Evolutionary conservation across 2,797 vertebrate species (phyloP).

Genomic region (Cirrhinus molitorella): DNA sequence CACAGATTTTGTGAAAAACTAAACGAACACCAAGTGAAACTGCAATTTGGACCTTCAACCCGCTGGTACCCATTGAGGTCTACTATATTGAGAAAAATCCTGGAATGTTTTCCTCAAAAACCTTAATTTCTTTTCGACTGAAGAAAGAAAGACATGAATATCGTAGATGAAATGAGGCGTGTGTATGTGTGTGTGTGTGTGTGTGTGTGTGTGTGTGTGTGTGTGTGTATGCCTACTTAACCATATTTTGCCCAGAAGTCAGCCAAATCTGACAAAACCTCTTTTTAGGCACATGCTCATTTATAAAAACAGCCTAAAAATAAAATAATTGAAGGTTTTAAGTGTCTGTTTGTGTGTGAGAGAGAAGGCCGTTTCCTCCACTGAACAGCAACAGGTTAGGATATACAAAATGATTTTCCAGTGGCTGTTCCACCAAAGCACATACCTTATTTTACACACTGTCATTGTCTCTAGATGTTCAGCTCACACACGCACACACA

Average conservation of each 20-base stretch:
- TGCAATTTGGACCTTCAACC: too few relatives aligned
- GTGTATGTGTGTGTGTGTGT: neutral
- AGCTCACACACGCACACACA: conserved; percentile 8
- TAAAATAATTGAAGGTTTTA: neutral
- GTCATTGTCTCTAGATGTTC: neutral
- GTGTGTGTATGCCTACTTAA: neutral
- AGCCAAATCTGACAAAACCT: neutral
- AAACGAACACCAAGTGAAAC: too few relatives aligned
- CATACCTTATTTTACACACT: too few relatives aligned
- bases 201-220: neutral
- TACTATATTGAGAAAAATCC: too few relatives aligned
- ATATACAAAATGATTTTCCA: conserved; percentile 6
- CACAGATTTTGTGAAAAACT: too few relatives aligned
- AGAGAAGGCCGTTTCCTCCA: neutral
- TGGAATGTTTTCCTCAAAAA: too few relatives aligned
- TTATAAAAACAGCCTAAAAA: neutral
- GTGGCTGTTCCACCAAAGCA: neutral
- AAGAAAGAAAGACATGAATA: too few relatives aligned
- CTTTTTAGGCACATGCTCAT: neutral
- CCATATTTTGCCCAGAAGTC: neutral
- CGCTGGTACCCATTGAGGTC: too few relatives aligned
- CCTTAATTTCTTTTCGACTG: too few relatives aligned
- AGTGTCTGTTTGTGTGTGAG: neutral
- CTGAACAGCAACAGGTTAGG: neutral
- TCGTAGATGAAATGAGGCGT: too few relatives aligned